Base-by-base conservation (phyloP, 64 coral and sea anemone genomes). In the Astreopora myriophthalma region DNA sequence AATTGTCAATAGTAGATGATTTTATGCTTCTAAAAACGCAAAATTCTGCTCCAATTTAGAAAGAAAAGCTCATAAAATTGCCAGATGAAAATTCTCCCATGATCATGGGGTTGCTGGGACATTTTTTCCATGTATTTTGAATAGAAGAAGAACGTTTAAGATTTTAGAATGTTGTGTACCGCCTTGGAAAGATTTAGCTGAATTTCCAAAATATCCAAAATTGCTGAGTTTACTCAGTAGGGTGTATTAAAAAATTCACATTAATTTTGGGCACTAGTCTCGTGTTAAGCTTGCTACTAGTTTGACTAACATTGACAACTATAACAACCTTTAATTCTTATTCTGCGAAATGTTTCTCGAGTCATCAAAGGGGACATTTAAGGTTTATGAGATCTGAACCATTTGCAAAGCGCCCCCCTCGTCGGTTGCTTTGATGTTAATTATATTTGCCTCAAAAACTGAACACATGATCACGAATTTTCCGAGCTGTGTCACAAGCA, bases 121-220 rank as follows among this genome's bases (percentile, higher is more conserved):
- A n/a, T n/a, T n/a, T n/a, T n/a, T n/a, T n/a, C n/a, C n/a, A n/a
- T n/a, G n/a, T n/a, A n/a, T n/a, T n/a, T n/a, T n/a, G n/a, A n/a
- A n/a, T n/a, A n/a, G n/a, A n/a, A n/a, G n/a, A n/a, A n/a, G n/a
- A n/a, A n/a, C n/a, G n/a, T n/a, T n/a, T n/a, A n/a, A n/a, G n/a
- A 46, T 4, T 46, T 46, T 46, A 46, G 4, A 46, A 46, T 46
- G 4, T 8, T 66, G 62, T 3, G 7, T 0, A 7, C 5, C 8
- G 62, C 7, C 6, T 27, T 66, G 20, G 62, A 66, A 66, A 23
- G 2, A 26, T 26, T 66, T 66, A 66, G 62, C 23, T 7, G 27
- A 66, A 66, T 66, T 66, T 66, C 62, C n/a, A 66, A 66, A 66
- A 66, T 66, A 66, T 66, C 27, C 62, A 23, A 66, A 66, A 66